Percentiles rank a stretch among this genome's conserved stretches.
phyloP scores from a whole-genome alignment of 2,113 vertebrate species.

The Oncorhynchus clarkii region DNA sequence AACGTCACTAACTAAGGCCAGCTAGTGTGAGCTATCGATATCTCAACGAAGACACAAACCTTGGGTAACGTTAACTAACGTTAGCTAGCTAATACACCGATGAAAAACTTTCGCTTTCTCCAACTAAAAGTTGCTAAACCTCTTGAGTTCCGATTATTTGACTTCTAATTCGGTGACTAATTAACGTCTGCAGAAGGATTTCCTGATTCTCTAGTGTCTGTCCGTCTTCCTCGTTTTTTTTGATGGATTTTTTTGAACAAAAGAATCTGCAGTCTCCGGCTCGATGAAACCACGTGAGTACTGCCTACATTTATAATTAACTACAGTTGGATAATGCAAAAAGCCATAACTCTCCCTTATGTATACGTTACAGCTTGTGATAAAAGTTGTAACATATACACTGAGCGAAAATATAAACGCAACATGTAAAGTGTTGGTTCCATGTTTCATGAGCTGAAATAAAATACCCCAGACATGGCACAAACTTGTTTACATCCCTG shows the following conservation, averaged over 20 bases:
- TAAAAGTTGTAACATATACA: background rate
- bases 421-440: conserved; percentile 29
- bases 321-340: background rate
- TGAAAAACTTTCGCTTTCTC: conserved; percentile 43
- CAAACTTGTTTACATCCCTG: no score
- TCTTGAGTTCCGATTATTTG: background rate
- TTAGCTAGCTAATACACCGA: conserved; percentile 9
- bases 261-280: conserved; percentile 87
- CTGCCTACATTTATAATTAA: conserved; percentile 35
- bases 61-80: no score
- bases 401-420: no score
- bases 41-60: conserved; percentile 28
- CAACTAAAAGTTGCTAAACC: background rate
- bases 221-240: conserved; percentile 73
- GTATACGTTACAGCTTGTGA: no score
- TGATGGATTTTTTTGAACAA: conserved; percentile 87
- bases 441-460: conserved; percentile 36
- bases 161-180: conserved; percentile 3
- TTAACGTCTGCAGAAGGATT: conserved; percentile 54
- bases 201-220: conserved; percentile 68
- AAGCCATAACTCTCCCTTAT: no score
- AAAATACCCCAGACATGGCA: no score
- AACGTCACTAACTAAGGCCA: background rate
- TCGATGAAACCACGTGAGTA: conserved; percentile 83
- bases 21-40: conserved; percentile 20